These are phyloP conservation scores for Caenorhabditis drosophilae DNA, from an alignment of 2,888 invertebrate genomes.

Conservation along the genomic window DNA sequence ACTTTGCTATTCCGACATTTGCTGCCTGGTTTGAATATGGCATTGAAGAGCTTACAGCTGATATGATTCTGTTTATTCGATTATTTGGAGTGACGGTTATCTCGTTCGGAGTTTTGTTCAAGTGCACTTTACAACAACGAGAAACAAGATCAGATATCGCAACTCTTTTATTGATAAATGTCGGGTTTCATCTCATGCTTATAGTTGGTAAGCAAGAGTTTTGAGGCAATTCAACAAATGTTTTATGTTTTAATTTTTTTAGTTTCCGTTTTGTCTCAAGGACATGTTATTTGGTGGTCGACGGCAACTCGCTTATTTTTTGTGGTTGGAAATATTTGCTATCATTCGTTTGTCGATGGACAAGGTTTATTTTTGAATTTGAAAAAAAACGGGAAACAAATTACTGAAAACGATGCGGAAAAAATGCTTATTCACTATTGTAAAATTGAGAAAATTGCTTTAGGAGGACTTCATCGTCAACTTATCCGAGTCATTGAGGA, in stretches of 20 bases:
- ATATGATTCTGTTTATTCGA: conserved; percentile 21
- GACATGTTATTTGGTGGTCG: not conserved
- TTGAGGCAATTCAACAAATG: not conserved
- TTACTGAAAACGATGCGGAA: not conserved
- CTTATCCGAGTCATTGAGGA: conserved; percentile 33
- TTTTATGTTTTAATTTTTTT: not conserved
- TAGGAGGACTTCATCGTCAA: conserved; percentile 36
- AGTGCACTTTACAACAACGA: conserved; percentile 39
- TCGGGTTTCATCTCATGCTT: conserved; percentile 25
- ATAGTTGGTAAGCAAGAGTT: conserved; percentile 20
- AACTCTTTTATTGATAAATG: conserved; percentile 31
- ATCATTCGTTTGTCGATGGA: conserved; percentile 40
- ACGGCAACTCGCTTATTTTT: conserved; percentile 1
- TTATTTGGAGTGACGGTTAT: conserved; percentile 40
- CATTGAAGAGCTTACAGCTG: conserved; percentile 7
- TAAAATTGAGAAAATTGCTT: not conserved
- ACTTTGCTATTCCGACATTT: conserved; percentile 12
- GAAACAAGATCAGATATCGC: conserved; percentile 44
- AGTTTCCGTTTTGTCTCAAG: not conserved
- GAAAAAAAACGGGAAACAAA: not conserved
- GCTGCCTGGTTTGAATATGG: conserved; percentile 29
- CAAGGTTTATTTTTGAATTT: conserved; percentile 24
- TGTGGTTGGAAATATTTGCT: conserved; percentile 37
- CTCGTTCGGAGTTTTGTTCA: conserved; percentile 39
- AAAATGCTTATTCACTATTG: not conserved